Evolutionary conservation across 2,888 invertebrate species (phyloP), one percentile per base, ranked within the genome.

Genomic region (Drosophila subquinaria): DNA sequence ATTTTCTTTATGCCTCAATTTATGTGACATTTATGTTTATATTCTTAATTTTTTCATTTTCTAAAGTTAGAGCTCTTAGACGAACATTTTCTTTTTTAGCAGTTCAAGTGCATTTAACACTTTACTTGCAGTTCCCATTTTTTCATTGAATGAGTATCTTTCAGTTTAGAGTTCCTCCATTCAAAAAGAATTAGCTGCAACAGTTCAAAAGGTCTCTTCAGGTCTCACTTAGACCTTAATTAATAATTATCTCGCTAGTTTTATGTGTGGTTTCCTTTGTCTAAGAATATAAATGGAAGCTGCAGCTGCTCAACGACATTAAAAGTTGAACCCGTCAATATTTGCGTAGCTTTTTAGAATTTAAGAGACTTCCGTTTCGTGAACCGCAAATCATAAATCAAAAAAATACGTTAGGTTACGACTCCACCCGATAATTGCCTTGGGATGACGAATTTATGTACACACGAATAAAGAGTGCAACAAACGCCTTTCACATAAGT

Each of bases 401-500:
- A 61, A 64, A 60, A 55, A 59, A 55, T n/a, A 47, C 27, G 13
- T 36, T 3, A 47, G 15, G 9, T 43, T 48, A 23, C 36, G 71
- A 67, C 60, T 72, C 15, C 68, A 63, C 56, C 78, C 68, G 59
- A 45, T 52, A 10, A 59, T 68, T 63, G 63, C 68, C 76, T 78
- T 65, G 69, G 35, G 53, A 13, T 50, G 42, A 36, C 60, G 51
- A 45, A 36, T 45, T 15, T 20, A 11, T 4, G 20, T 23, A 27
- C 9, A 10, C 52, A 38, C 40, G 20, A 10, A 38, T 23, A 27
- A 11, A 43, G 42, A 76, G 53, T 68, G 56, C 30, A 57, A 52
- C 56, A 56, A 51, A 60, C 52, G 57, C 79, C 79, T 79, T 76
- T 79, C 76, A 78, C 69, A 53, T 36, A 38, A 23, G 45, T 45